Base-by-base conservation (phyloP, 2,113 vertebrate species). In the Athene cunicularia region DNA sequence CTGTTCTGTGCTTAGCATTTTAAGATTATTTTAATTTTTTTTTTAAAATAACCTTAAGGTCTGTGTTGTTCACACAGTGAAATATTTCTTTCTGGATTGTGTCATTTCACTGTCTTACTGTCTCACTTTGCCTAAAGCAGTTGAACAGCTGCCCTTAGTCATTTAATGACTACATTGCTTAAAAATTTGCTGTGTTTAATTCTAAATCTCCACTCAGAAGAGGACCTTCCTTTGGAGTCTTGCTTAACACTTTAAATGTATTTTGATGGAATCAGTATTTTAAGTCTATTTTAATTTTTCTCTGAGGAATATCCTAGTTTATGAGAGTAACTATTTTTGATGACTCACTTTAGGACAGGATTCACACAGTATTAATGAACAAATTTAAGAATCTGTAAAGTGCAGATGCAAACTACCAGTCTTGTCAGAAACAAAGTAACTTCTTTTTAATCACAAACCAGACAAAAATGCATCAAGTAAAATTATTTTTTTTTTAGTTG, bases 111-210 rank as follows among this genome's bases (percentile, higher is more conserved):
- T 72, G 9, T 62, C 9, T 72, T 91, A 76, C 73, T 66, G 22
- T 90, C 37, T 85, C 20, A 58, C 45, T 82, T 77, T 64, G 55
- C 87, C 47, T 84, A 53, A 86, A 94, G 70, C 60, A 89, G 80
- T 63, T 59, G 37, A 72, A 71, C 79, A 95, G 84, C 73, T 95
- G 90, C 63, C 52, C 63, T 64, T 64, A 75, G 37, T 66, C 74
- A 24, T 63, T 79, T 71, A 82, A n/a, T 96, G 77, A 94, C 59
- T 67, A 88, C 21, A 79, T 81, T 93, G 86, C 63, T 90, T 59
- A 82, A 81, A 28, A 63, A 94, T 93, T 74, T 91, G 37, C 39
- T 90, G 28, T 80, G 75, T 90, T 91, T 81, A 71, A 75, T 82
- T 88, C 72, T 32, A 13, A 79, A 72, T 92, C 88, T 93, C 35